Percentiles rank a stretch among this genome's conserved stretches.
Evolutionary conservation across 2,113 vertebrate species (phyloP).

Genomic region (Cathartes aura): DNA sequence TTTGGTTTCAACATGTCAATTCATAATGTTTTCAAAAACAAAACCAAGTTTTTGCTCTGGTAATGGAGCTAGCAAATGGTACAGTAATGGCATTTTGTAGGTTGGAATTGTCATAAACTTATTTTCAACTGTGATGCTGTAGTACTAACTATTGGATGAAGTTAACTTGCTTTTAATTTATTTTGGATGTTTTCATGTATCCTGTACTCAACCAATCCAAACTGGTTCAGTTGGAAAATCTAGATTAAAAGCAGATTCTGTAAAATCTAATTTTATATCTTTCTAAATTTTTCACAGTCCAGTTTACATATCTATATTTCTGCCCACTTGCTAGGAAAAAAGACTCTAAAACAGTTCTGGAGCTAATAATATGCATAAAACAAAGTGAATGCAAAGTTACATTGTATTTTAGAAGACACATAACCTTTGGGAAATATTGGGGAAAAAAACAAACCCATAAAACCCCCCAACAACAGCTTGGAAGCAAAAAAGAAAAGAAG

Average conservation of each 20-base stretch:
- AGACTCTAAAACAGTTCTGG: background rate
- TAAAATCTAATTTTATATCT: background rate
- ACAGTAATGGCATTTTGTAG: background rate
- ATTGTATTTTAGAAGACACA: background rate
- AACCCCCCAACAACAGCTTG: rapidly evolving
- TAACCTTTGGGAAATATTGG: background rate
- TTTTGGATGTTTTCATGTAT: background rate
- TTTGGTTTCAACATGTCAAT: background rate
- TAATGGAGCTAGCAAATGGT: background rate
- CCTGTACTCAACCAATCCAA: background rate
- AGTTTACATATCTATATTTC: background rate
- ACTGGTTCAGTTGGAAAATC: background rate
- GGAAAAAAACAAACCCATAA: rapidly evolving
- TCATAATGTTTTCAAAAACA: background rate
- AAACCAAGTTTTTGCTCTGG: background rate
- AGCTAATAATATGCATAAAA: background rate
- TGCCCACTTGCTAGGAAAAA: background rate
- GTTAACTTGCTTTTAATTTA: background rate
- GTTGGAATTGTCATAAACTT: background rate
- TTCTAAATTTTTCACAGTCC: background rate
- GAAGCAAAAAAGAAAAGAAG: rapidly evolving
- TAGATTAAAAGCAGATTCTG: background rate
- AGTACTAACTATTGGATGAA: background rate
- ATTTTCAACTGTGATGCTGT: background rate
- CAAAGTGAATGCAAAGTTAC: background rate